Evolutionary conservation across 2,888 invertebrate genomes (phyloP).

Genomic region (Sisyra nigra): DNA sequence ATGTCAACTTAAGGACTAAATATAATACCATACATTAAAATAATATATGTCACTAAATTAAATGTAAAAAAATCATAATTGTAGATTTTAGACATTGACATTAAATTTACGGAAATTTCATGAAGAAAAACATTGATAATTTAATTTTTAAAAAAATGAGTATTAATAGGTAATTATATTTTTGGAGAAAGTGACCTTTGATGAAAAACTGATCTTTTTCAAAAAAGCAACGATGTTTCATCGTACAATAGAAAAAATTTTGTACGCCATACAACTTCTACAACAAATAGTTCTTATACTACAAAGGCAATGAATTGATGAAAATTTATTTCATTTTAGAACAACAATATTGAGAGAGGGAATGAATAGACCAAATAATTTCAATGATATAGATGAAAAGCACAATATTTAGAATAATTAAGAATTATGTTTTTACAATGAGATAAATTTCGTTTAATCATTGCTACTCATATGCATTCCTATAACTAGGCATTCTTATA

Average conservation of each 20-base stretch:
- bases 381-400: not conserved
- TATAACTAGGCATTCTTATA: constrained; percentile 4
- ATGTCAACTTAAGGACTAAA: no score
- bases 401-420: not conserved
- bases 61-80: constrained; percentile 19
- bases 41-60: constrained; percentile 23
- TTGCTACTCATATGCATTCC: constrained; percentile 4
- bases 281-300: not conserved
- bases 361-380: not conserved
- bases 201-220: constrained; percentile 20
- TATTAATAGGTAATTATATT: constrained; percentile 26
- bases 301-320: no score
- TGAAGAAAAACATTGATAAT: constrained; percentile 19
- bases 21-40: constrained; percentile 9
- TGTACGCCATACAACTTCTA: constrained; percentile 18
- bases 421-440: not conserved
- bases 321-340: not conserved
- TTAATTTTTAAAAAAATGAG: constrained; percentile 22
- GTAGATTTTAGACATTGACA: not conserved
- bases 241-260: constrained; percentile 17
- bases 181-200: constrained; percentile 31
- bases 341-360: not conserved
- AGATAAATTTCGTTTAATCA: not conserved
- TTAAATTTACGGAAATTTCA: constrained; percentile 16
- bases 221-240: constrained; percentile 20